Evolutionary conservation across 2,888 invertebrate species (phyloP).

Genomic region (Sympetrum striolatum): DNA sequence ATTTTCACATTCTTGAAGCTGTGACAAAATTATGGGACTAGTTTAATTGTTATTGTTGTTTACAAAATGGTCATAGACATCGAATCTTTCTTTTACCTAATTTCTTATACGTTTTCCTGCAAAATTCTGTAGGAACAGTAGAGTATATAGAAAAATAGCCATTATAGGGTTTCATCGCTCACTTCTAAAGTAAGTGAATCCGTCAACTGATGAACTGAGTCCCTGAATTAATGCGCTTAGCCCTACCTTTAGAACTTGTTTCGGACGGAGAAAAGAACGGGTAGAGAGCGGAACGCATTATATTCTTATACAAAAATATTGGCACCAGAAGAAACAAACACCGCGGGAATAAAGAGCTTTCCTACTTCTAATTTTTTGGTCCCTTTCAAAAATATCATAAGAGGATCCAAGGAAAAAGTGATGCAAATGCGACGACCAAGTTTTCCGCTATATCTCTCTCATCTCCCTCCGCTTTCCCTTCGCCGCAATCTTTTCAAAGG

Average conservation of each 20-base stretch:
- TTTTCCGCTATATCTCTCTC: not conserved
- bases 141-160: too few relatives aligned
- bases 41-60: too few relatives aligned
- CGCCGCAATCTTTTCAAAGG: conserved; percentile 29
- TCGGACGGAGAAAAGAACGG: too few relatives aligned
- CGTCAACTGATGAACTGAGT: not conserved
- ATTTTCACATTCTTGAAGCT: too few relatives aligned
- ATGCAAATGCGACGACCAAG: not conserved
- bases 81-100: too few relatives aligned
- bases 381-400: not conserved
- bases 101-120: too few relatives aligned
- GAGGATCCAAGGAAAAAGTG: not conserved
- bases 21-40: too few relatives aligned
- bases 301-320: not conserved
- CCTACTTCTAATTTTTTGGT: not conserved
- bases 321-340: not conserved
- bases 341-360: not conserved
- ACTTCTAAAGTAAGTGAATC: not conserved
- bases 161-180: not conserved
- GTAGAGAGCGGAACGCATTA: not conserved
- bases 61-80: too few relatives aligned
- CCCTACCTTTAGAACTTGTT: not conserved
- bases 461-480: not conserved
- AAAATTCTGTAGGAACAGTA: too few relatives aligned
- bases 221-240: not conserved